These are phyloP conservation scores for Microplitis manilae DNA, from an alignment of 2,888 invertebrate genomes.

Conservation along the genomic window DNA sequence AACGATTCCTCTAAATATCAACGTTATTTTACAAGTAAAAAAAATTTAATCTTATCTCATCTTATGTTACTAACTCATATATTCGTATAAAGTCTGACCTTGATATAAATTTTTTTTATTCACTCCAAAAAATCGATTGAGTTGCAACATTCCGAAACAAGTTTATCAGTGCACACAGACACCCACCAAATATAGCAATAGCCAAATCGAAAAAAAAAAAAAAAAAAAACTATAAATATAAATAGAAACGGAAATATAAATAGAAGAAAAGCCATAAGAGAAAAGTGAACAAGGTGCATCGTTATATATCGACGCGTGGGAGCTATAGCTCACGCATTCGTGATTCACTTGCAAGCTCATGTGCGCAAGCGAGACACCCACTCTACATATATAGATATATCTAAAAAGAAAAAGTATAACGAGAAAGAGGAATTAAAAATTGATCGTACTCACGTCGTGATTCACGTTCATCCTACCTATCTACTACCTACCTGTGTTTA, in stretches of 20 bases:
- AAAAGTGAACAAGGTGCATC: conserved; percentile 33
- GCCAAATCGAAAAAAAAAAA: not conserved
- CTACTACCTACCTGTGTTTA: conserved; percentile 18
- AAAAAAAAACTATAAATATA: not conserved
- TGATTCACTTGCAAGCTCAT: conserved; percentile 42
- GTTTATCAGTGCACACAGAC: conserved; percentile 11
- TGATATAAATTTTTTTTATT: not conserved
- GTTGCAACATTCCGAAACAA: not conserved
- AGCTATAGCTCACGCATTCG: conserved; percentile 44
- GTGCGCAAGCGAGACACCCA: conserved; percentile 30
- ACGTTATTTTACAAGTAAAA: too few relatives aligned
- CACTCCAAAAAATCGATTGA: not conserved
- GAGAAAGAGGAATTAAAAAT: conserved; percentile 38
- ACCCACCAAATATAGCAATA: not conserved
- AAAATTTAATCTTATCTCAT: too few relatives aligned
- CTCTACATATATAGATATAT: too few relatives aligned
- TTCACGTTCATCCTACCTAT: conserved; percentile 31
- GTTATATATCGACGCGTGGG: conserved; percentile 29
- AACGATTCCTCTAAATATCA: too few relatives aligned
- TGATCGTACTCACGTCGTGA: conserved; percentile 41
- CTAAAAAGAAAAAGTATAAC: conserved; percentile 17
- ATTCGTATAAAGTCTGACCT: not conserved
- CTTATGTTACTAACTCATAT: too few relatives aligned
- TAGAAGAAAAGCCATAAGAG: conserved; percentile 24
- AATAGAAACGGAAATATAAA: not conserved